phyloP scores from a whole-genome alignment of 2,888 invertebrate species.

The Lathronympha strigana region DNA sequence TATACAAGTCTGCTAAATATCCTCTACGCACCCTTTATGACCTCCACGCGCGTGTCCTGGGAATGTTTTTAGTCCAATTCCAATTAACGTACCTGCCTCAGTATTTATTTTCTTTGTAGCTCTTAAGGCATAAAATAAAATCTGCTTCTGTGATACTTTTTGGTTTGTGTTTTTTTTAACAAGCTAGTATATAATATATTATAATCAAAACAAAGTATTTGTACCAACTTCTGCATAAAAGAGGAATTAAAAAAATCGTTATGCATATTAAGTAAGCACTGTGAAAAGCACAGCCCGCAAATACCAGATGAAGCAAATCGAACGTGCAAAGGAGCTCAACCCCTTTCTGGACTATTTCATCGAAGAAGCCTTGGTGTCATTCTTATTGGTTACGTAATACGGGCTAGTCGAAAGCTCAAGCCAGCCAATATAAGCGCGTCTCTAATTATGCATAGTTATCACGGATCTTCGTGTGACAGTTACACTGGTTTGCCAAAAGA shows the following conservation, averaged over 20 bases:
- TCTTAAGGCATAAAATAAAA: too few species aligned
- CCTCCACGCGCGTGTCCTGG: slow-evolving; percentile 9
- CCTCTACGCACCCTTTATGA: slow-evolving; percentile 9
- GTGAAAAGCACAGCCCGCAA: neutral
- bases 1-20: neutral
- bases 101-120: too few species aligned
- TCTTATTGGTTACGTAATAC: neutral
- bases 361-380: neutral
- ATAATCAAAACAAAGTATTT: too few species aligned
- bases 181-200: too few species aligned
- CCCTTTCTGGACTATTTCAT: slow-evolving; percentile 12
- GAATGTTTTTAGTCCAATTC: neutral
- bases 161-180: too few species aligned
- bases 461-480: neutral
- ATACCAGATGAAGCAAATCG: slow-evolving; percentile 2
- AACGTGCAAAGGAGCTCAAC: slow-evolving; percentile 18
- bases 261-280: too few species aligned
- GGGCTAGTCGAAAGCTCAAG: neutral
- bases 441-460: neutral
- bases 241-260: too few species aligned
- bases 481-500: neutral
- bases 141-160: too few species aligned
- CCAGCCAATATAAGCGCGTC: neutral
- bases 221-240: too few species aligned
- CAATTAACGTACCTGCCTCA: neutral